Evolutionary conservation across 2,797 vertebrate genomes (phyloP), one percentile per base, ranked within the genome.

Genomic region (Thunnus albacares): DNA sequence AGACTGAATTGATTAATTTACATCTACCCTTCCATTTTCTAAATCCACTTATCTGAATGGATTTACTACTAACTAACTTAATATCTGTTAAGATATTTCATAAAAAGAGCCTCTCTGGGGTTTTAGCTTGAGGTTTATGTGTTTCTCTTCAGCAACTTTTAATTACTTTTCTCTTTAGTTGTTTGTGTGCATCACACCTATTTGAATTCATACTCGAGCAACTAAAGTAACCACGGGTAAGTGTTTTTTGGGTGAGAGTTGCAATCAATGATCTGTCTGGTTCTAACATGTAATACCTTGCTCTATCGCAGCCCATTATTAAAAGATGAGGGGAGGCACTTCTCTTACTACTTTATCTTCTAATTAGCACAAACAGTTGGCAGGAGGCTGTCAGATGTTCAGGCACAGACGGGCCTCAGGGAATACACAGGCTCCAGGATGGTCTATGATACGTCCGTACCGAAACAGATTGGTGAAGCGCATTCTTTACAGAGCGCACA

Each of bases 341-440:
- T 43, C 28, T 68, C 38, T 76, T 38, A 6, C 18, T 24, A 0
- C 55, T 71, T 62, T 57, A 55, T 75, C 62, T 35, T 66, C 59
- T 53, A 80, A 87, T 88, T 81, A 79, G 63, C 61, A n/a, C 56
- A 26, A 52, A 53, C 56, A 47, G 59, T 67, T 55, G 66, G 22
- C 65, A 80, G 63, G 28, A 78, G 33, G 70, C 61, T 74, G 75
- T 79, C 65, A 22, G 67, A 66, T 63, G 55, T 75, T 60, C 28
- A 61, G 47, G 41, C 72, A 18, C 38, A 75, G 61, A 66, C 6
- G 1, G 33, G 22, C 75, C 18, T 6, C 62, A 11, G 69, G 73
- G 49, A 45, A 45, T 26, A 69, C n/a, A 24, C 10, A 2, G 28
- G 10, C 72, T 52, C 30, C 52, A 53, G 60, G 38, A 63, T 15